Conservation (phyloP, 1,140 invertebrate genomes). For the Brachionus plicatilis region DNA sequence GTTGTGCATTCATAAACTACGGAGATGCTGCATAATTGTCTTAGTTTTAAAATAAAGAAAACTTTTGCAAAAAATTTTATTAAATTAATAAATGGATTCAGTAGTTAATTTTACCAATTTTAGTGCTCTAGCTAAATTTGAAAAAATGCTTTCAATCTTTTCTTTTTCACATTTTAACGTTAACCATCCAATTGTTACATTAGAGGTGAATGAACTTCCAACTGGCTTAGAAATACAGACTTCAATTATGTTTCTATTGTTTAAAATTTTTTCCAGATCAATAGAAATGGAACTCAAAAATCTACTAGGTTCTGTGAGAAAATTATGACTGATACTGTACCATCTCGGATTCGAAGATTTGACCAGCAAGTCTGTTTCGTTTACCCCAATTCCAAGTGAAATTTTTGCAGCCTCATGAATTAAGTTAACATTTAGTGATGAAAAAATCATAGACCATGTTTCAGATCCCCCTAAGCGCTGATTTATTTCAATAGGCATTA, state of each 20-base stretch:
- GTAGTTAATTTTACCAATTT: not conserved
- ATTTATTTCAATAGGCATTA: conserved; percentile 39
- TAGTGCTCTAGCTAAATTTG: not conserved
- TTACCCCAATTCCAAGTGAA: not conserved
- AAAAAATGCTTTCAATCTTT: not conserved
- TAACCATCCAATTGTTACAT: not conserved
- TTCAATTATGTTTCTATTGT: not conserved
- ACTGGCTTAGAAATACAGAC: not conserved
- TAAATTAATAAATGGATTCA: not conserved
- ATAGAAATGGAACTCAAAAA: not conserved
- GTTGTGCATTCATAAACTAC: too few species aligned
- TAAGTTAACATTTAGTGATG: not conserved
- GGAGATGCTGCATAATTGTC: not conserved
- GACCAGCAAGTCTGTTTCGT: not conserved
- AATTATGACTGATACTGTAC: not conserved
- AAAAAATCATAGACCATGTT: conserved; percentile 24
- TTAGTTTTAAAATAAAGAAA: not conserved
- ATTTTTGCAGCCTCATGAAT: conserved; percentile 12
- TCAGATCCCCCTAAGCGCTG: not conserved
- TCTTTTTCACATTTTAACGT: not conserved
- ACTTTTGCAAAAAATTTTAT: not conserved
- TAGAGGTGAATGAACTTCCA: not conserved
- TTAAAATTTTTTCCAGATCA: not conserved
- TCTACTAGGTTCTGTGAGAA: not conserved
- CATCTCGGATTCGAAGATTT: not conserved